Evolutionary conservation across 2,888 invertebrate genomes (phyloP), one percentile per base, ranked within the genome.

Genomic region (Eristalis tenax): DNA sequence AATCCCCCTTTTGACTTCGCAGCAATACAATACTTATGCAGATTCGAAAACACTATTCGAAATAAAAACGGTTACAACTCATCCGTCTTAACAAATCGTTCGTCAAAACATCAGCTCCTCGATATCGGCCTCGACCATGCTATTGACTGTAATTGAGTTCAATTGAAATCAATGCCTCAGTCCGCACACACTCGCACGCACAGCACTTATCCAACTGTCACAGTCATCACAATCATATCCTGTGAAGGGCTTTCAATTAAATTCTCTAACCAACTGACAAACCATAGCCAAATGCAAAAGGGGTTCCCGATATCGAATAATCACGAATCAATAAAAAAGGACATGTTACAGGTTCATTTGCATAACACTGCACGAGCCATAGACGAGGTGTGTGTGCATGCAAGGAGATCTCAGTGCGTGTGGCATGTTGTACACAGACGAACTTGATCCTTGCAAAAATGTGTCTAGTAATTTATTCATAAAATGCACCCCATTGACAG

Each of bases 361-460:
- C 87, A 87, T 87, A 87, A 87, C 87, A 83, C 71, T 87, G 83
- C 83, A 87, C 87, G 83, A 79, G 87, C 83, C 87, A 87, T 73
- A 69, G 57, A 87, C 75, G 66, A 80, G 79, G 68, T 79, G 83
- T 71, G 43, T 50, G 50, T 50, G 50, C 50, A 50, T 8, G 18
- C 18, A 8, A 50, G 50, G 50, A 50, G 50, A 50, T 18, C 79
- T 13, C 73, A 61, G 26, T 59, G 23, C 59, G 26, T 59, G 59
- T 13, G 59, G 59, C 23, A 28, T 59, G 59, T 18, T 18, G 50
- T 18, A 50, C 50, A 50, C 18, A 50, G 50, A 64, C 15, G 78
- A 83, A 79, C 63, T 80, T 80, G 87, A 83, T 83, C 83, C 79
- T 83, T 87, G 87, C 87, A 76, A 87, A 59, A 69, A 68, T n/a